Evolutionary conservation across 2,888 invertebrate species (phyloP), one percentile per base, ranked within the genome.

Genomic region (Caenorhabditis panamensis): DNA sequence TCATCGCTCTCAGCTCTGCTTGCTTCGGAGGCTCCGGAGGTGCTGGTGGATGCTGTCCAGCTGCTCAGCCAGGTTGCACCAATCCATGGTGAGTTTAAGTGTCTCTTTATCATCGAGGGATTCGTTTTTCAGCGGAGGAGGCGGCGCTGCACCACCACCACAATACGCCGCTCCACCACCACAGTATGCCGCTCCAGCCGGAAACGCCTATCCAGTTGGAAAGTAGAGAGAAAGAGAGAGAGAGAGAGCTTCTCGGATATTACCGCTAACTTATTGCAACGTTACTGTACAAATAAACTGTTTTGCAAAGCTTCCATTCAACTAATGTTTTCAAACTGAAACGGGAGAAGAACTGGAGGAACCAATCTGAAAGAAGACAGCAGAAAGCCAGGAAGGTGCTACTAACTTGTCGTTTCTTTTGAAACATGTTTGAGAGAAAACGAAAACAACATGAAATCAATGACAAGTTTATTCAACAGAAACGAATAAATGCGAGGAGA

Each of bases 11-110:
- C 54, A 80, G 84, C 24, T 63, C 63, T 6, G 71, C 67, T 24
- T 82, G 84, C 54, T 51, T 79, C 54, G 79, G 79, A 62, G 64
- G 63, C 49, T 28, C 36, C 18, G 73, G 64, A 28, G 82, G 81
- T 6, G 31, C 5, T 24, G 72, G 82, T 44, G 61, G 64, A 16
- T 84, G 84, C 67, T 84, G 84, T 41, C 79, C 79, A 49, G 64
- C 71, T 41, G 67, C 84, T 41, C 64, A 72, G 49, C 80, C 84
- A 56, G 13, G 53, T 41, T 82, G 84, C 54, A 75, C 51, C 28
- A 79, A 79, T 41, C 82, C 84, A 69, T 82, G 82, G 75, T 80
- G 31, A 54, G 56, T 41, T n/a, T 16, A 18, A 5, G 18, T 31
- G 20, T 8, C n/a, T 9, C 54, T 36, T 11, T 36, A 11, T n/a